phyloP scores from a whole-genome alignment of 1,140 invertebrate species.

The Lycorma delicatula region DNA sequence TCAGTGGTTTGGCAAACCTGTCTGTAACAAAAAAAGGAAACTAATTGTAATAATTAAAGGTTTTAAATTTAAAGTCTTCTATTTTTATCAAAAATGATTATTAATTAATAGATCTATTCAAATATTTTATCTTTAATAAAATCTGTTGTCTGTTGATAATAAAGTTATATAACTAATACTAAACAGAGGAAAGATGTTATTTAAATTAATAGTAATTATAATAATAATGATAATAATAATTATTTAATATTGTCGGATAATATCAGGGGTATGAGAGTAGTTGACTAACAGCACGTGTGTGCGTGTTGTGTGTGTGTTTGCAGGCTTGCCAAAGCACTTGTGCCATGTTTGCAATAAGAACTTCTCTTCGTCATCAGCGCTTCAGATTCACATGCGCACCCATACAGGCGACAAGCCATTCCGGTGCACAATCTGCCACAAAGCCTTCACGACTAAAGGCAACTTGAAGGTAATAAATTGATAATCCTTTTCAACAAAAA shows the following conservation, averaged over 20 bases:
- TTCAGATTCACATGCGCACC: slow-evolving; percentile 97
- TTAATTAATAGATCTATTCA: too few relatives aligned
- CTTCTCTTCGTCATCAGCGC: slow-evolving; percentile 91
- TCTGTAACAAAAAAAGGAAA: background rate
- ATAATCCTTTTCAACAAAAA: too few relatives aligned
- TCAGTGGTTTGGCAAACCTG: slow-evolving; percentile 20
- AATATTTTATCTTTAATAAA: too few relatives aligned
- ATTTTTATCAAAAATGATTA: too few relatives aligned
- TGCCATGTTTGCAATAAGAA: slow-evolving; percentile 96
- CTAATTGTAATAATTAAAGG: slow-evolving; percentile 1
- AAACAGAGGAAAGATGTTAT: background rate
- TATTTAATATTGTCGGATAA: background rate
- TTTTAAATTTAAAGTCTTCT: too few relatives aligned
- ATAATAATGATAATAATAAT: too few relatives aligned
- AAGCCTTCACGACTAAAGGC: slow-evolving; percentile 96
- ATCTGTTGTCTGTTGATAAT: too few relatives aligned
- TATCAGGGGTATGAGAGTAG: background rate
- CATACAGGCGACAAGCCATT: slow-evolving; percentile 98
- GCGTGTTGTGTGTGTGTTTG: slow-evolving; percentile 40
- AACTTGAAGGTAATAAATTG: slow-evolving; percentile 93
- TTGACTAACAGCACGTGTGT: slow-evolving; percentile 15
- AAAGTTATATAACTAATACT: too few relatives aligned
- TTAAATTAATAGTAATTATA: background rate
- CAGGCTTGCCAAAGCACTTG: slow-evolving; percentile 74
- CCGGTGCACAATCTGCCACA: slow-evolving; percentile 87